phyloP scores from a whole-genome alignment of 2,888 invertebrate genomes.

The Incurvaria masculella region DNA sequence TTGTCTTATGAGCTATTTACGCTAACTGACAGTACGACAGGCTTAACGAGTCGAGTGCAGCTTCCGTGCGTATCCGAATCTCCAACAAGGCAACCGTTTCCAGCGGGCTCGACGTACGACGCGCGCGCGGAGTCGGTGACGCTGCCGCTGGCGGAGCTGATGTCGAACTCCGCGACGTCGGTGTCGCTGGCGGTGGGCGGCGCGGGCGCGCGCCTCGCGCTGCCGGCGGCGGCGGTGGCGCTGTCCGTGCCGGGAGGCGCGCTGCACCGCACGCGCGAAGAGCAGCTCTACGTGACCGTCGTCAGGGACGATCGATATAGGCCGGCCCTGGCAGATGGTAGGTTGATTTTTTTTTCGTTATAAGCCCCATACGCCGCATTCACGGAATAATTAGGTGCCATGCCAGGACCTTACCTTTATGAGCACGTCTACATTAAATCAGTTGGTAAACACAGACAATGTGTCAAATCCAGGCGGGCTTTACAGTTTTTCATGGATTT shows the following conservation, averaged over 20 bases:
- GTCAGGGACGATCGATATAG: slow-evolving; percentile 90
- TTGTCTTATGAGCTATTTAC: too few relatives aligned
- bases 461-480: too few relatives aligned
- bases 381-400: too few relatives aligned
- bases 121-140: slow-evolving; percentile 74
- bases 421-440: too few relatives aligned
- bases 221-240: slow-evolving; percentile 80
- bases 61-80: too few relatives aligned
- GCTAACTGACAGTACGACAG: too few relatives aligned
- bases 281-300: slow-evolving; percentile 87
- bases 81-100: too few relatives aligned
- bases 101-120: slow-evolving; percentile 78
- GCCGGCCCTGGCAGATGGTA: slow-evolving; percentile 75
- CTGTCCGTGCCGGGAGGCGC: slow-evolving; percentile 88
- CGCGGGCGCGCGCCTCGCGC: slow-evolving; percentile 60
- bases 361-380: too few relatives aligned
- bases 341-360: slow-evolving; percentile 8
- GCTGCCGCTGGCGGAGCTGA: slow-evolving; percentile 52
- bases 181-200: slow-evolving; percentile 56
- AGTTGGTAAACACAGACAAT: too few relatives aligned
- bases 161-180: slow-evolving; percentile 45
- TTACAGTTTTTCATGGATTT: too few relatives aligned
- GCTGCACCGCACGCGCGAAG: slow-evolving; percentile 73
- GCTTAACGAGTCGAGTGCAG: too few relatives aligned
- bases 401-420: too few relatives aligned